Base-by-base conservation (phyloP, 2,797 vertebrate species). In the Poecilia picta region DNA sequence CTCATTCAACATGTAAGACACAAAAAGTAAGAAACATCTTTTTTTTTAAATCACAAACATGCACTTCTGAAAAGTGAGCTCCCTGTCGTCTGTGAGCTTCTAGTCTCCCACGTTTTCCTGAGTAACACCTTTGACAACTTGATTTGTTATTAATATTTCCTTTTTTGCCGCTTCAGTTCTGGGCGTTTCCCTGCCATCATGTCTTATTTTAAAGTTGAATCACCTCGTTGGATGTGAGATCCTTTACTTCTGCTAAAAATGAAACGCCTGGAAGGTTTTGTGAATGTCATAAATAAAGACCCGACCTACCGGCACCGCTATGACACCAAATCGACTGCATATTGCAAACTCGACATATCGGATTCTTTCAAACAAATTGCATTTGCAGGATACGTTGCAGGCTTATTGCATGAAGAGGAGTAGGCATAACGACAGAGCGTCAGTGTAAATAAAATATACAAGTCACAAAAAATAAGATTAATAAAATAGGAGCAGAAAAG, bases 181-280 rank as follows among this genome's bases (percentile, higher is more conserved):
- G 96, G 97, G 97, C 96, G 96, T 96, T 93, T 98, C 97, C 97
- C 97, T 97, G 97, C 96, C 94, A 90, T 97, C 88, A 92, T 96
- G 91, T 83, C 92, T 86, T 77, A 88, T 90, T 85, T 79, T 79
- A 87, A 96, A 94, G 95, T 95, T 96, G 94, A 55, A 97, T 97
- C 96, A 97, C 95, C 95, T 95, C 91, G 93, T 94, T 82, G 95
- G 91, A 91, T 92, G 88, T 89, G 89, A 89, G 93, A 89, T 18
- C 72, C 89, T 89, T 80, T 83, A 85, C 81, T 85, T 92, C 94
- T 91, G 78, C 74, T 91, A 94, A 93, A 68, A 77, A 85, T 94
- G 23, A 53, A 53, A 94, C 91, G 90, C 94, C 95, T 81, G 82
- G 91, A 92, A 89, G 85, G 71, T 84, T 87, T 81, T 86, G 89